Evolutionary conservation across 2,888 invertebrate genomes (phyloP).

Genomic region (Andrena camellia): DNA sequence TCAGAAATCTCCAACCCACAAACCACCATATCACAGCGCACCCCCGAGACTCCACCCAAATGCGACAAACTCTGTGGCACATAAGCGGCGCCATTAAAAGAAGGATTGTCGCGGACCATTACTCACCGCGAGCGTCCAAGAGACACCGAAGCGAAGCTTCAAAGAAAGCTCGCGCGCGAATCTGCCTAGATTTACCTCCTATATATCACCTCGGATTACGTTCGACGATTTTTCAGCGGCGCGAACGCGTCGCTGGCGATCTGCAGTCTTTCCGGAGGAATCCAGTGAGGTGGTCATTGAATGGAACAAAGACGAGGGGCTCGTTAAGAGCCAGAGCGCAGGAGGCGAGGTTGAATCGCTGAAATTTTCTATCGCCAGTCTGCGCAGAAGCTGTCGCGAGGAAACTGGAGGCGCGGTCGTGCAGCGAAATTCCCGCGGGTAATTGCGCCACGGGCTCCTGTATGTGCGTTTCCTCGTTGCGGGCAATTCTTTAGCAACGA

Average conservation of each 20-base stretch:
- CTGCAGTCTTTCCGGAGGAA: not conserved
- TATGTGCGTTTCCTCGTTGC: conserved; percentile 33
- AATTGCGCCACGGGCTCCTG: conserved; percentile 23
- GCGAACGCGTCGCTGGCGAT: not conserved
- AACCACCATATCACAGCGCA: not conserved
- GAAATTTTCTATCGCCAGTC: conserved; percentile 19
- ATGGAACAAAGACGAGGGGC: not conserved
- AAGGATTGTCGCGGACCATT: conserved; percentile 50
- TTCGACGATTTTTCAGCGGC: conserved; percentile 21
- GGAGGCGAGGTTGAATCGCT: conserved; percentile 1
- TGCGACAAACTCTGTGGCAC: not conserved
- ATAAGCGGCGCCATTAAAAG: conserved; percentile 39
- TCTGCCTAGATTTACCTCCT: conserved; percentile 24
- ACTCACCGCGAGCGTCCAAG: conserved; percentile 36
- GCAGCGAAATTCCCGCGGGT: conserved; percentile 31
- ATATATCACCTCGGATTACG: conserved; percentile 35
- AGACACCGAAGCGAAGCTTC: conserved; percentile 8
- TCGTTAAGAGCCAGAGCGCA: not conserved
- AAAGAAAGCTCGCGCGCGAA: conserved; percentile 3
- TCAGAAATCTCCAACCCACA: not conserved
- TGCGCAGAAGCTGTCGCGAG: not conserved
- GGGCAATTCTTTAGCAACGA: conserved; percentile 29
- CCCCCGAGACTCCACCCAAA: not conserved
- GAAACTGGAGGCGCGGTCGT: not conserved
- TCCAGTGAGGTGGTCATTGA: not conserved